A percentile compares a stretch with the other conserved stretches of the same genome.
These are phyloP conservation scores for Dione vanillae DNA, from an alignment of 2,888 invertebrate species.

Conservation along the genomic window DNA sequence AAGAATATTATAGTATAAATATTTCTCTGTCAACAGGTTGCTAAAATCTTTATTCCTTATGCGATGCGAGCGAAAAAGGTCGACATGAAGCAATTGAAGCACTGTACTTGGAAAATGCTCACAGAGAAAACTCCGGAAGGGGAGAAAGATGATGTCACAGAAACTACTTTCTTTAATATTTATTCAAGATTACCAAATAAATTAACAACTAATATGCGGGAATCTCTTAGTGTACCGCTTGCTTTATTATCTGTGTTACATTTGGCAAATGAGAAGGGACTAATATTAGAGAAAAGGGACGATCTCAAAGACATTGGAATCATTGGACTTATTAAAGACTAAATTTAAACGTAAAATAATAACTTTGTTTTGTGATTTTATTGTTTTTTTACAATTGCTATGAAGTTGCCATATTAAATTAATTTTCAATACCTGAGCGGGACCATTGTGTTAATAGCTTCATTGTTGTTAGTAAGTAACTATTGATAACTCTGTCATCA, in stretches of 20 bases:
- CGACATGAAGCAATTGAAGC: slow-evolving; percentile 93
- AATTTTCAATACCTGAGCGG: slow-evolving; percentile 29
- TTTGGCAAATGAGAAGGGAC: slow-evolving; percentile 91
- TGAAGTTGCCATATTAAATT: slow-evolving; percentile 33
- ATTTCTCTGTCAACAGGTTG: slow-evolving; percentile 74
- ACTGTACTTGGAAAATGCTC: slow-evolving; percentile 88
- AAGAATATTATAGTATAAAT: not conserved
- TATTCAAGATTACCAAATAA: slow-evolving; percentile 84
- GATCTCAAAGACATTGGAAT: slow-evolving; percentile 83
- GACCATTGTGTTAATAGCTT: slow-evolving; percentile 40
- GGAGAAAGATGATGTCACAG: slow-evolving; percentile 67
- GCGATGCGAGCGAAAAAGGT: slow-evolving; percentile 93
- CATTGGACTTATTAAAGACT: slow-evolving; percentile 63
- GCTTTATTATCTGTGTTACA: slow-evolving; percentile 93
- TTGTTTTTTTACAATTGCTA: slow-evolving; percentile 12
- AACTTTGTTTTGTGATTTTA: not conserved
- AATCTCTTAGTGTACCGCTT: slow-evolving; percentile 90
- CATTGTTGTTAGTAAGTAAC: slow-evolving; percentile 44
- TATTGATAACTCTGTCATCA: slow-evolving; percentile 34
- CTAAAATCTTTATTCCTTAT: slow-evolving; percentile 90
- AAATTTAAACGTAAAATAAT: slow-evolving; percentile 27
- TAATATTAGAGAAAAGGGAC: slow-evolving; percentile 80
- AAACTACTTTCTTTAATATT: slow-evolving; percentile 82
- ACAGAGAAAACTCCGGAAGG: slow-evolving; percentile 64
- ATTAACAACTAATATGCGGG: slow-evolving; percentile 86